Conservation (phyloP, 2,113 vertebrate species). For the Gnathonemus echidnorhynchus region DNA sequence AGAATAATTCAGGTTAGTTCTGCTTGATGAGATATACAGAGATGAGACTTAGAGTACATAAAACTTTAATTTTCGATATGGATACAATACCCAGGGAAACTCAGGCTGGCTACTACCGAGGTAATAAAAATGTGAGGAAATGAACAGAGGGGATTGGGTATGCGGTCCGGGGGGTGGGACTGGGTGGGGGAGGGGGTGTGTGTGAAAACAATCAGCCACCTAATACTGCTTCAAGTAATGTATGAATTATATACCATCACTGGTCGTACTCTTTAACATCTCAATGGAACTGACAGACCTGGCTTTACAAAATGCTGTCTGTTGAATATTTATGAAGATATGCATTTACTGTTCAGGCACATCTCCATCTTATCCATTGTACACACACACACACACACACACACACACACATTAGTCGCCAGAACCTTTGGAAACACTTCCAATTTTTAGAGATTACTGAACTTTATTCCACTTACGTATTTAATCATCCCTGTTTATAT, state of each 20-base stretch:
- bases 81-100: not conserved
- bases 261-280: not conserved
- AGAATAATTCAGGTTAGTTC: not conserved
- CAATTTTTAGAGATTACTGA: too few relatives aligned
- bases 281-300: not conserved
- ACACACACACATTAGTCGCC: too few relatives aligned
- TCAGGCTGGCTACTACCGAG: not conserved
- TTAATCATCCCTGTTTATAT: not conserved
- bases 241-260: not conserved
- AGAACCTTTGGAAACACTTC: too few relatives aligned
- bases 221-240: not conserved
- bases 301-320: not conserved
- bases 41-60: not conserved
- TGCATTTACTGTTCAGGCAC: not conserved
- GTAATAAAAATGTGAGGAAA: not conserved
- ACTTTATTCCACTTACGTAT: not conserved
- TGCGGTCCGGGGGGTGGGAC: too few relatives aligned
- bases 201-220: not conserved
- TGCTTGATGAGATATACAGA: not conserved
- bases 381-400: too few relatives aligned
- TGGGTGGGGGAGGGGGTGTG: too few relatives aligned
- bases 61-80: not conserved
- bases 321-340: not conserved
- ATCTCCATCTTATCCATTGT: not conserved
- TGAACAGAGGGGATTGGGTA: not conserved